Evolutionary conservation across 1,140 invertebrate genomes (phyloP).

Genomic region (Papilio helenus): DNA sequence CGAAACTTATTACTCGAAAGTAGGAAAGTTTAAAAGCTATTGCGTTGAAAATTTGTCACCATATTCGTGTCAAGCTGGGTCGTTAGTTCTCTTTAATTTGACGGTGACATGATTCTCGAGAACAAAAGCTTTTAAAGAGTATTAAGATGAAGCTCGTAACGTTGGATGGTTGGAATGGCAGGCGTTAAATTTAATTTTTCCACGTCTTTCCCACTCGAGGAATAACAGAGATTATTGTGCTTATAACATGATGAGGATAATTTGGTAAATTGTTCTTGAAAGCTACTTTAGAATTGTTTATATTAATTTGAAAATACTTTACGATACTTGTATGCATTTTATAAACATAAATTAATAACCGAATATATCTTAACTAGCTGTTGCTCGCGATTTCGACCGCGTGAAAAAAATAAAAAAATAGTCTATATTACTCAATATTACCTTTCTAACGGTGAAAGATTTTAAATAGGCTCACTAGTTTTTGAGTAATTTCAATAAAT

Average conservation of each 20-base stretch:
- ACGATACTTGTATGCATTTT: neutral
- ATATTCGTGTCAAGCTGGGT: neutral
- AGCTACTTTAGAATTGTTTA: neutral
- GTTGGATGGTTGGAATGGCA: conserved; percentile 5
- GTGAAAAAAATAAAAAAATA: no score
- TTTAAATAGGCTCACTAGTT: no score
- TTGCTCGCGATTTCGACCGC: no score
- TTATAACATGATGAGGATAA: neutral
- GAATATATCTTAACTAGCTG: no score
- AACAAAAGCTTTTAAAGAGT: conserved; percentile 23
- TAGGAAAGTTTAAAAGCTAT: neutral
- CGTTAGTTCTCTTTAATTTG: conserved; percentile 28
- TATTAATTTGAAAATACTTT: neutral
- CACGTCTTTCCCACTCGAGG: neutral
- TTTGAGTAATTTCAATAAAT: no score
- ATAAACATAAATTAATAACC: no score
- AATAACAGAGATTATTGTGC: neutral
- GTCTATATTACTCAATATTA: no score
- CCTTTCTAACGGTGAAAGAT: no score
- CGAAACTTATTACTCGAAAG: neutral
- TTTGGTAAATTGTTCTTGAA: conserved; percentile 6
- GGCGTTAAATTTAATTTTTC: conserved; percentile 28
- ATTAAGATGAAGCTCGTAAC: neutral
- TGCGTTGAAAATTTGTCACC: conserved; percentile 1
- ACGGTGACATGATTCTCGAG: conserved; percentile 21